Evolutionary conservation across 2,113 vertebrate species (phyloP).

Genomic region (Zonotrichia leucophrys): DNA sequence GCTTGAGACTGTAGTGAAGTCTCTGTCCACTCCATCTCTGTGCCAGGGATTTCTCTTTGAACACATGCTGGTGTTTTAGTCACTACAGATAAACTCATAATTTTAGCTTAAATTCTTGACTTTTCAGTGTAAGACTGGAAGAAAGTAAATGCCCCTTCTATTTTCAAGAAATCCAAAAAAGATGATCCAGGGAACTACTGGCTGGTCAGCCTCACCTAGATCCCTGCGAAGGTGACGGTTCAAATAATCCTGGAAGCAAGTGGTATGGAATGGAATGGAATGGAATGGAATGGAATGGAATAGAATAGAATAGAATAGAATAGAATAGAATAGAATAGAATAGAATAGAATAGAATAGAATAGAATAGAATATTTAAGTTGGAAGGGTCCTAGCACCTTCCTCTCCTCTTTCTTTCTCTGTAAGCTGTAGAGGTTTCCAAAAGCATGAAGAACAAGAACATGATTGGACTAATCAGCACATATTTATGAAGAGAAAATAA

Average conservation of each 20-base stretch:
- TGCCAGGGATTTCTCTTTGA: not conserved
- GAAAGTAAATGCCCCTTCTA: not conserved
- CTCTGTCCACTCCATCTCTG: not conserved
- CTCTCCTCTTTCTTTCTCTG: not conserved
- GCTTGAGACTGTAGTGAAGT: not conserved
- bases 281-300: too few relatives aligned
- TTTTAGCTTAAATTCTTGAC: not conserved
- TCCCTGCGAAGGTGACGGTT: not conserved
- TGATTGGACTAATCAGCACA: not conserved
- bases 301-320: too few relatives aligned
- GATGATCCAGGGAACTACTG: not conserved
- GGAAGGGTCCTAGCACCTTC: not conserved
- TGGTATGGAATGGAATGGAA: not conserved
- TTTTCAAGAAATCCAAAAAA: not conserved
- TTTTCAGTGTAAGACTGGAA: not conserved
- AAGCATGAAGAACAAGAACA: not conserved
- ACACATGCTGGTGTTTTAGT: not conserved
- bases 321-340: not conserved
- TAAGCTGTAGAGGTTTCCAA: not conserved
- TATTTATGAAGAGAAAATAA: not conserved
- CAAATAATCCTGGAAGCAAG: not conserved
- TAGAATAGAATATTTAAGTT: not conserved
- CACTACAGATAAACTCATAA: not conserved
- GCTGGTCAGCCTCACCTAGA: not conserved
- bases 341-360: too few relatives aligned